These are phyloP conservation scores for Scaptomyza graminum DNA, from an alignment of 1,140 invertebrate species.

Conservation along the genomic window DNA sequence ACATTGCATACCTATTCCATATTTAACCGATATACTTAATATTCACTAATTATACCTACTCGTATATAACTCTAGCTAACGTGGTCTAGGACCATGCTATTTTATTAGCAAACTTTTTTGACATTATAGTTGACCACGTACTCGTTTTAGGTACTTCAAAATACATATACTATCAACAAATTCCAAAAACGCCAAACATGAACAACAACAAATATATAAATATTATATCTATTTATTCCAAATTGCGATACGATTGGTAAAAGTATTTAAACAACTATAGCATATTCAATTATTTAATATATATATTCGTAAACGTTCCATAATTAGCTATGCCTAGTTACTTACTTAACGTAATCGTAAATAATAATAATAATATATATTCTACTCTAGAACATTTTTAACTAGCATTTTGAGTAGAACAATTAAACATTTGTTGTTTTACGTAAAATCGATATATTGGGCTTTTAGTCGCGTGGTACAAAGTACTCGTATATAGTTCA, in stretches of 20 bases:
- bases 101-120: constrained; percentile 70
- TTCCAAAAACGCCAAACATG: constrained; percentile 9
- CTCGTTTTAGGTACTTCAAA: constrained; percentile 45
- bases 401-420: constrained; percentile 78
- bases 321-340: constrained; percentile 74
- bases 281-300: constrained; percentile 55
- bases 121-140: constrained; percentile 73
- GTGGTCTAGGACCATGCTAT: constrained; percentile 74
- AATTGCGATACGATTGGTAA: constrained; percentile 58
- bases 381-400: constrained; percentile 64
- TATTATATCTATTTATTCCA: not conserved
- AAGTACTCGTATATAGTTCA: constrained; percentile 25
- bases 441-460: constrained; percentile 43
- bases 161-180: constrained; percentile 13
- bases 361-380: constrained; percentile 18
- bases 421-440: constrained; percentile 74
- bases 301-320: constrained; percentile 57
- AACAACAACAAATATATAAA: constrained; percentile 1
- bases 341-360: constrained; percentile 62
- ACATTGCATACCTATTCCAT: constrained; percentile 77
- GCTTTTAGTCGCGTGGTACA: constrained; percentile 10
- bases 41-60: constrained; percentile 63
- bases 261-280: constrained; percentile 59
- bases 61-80: constrained; percentile 74
- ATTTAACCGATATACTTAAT: constrained; percentile 70